These are phyloP conservation scores for Macrotis lagotis DNA, from an alignment of 2,113 vertebrate genomes.

Conservation along the genomic window DNA sequence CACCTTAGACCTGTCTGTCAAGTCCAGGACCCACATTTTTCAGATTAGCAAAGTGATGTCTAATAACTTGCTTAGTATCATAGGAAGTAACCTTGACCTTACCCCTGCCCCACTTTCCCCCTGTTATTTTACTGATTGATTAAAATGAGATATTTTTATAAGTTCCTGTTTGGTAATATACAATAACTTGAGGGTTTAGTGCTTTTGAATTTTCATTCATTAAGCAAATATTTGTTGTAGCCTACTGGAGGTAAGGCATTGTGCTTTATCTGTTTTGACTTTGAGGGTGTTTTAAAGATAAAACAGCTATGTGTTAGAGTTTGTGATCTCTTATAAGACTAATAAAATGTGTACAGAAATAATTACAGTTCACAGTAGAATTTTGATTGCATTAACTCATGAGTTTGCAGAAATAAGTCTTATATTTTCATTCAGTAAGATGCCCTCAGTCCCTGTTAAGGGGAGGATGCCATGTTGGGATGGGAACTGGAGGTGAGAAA, in stretches of 20 bases:
- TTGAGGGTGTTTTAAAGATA: background rate
- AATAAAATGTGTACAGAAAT: background rate
- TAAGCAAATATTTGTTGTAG: background rate
- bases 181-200: background rate
- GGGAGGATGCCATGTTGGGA: background rate
- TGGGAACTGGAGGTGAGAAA: background rate
- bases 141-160: background rate
- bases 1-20: background rate
- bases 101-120: background rate
- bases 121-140: background rate
- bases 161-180: background rate
- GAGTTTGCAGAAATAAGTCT: background rate
- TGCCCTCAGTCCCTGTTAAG: background rate
- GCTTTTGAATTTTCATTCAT: background rate
- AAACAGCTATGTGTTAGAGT: background rate
- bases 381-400: background rate
- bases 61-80: background rate
- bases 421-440: background rate
- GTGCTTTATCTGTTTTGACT: background rate
- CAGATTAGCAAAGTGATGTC: background rate
- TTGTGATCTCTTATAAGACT: background rate
- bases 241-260: background rate
- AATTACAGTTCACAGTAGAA: background rate
- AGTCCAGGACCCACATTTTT: background rate
- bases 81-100: background rate